Evolutionary conservation across 2,888 invertebrate species (phyloP).

Genomic region (Augochlorella aurata): DNA sequence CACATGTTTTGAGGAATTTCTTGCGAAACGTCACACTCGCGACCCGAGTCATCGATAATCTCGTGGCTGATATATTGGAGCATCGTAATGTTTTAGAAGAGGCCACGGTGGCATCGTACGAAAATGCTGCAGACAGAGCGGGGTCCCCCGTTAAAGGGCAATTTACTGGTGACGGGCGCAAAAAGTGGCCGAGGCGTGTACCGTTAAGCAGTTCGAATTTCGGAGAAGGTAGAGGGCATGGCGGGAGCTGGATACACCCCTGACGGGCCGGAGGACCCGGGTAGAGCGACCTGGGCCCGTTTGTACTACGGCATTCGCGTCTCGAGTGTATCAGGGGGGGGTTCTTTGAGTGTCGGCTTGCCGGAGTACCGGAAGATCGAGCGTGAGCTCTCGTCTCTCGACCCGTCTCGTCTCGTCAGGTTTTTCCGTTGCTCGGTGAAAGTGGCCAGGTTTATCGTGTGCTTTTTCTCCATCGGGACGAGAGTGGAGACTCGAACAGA

Average conservation of each 20-base stretch:
- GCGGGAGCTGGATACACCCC: constrained; percentile 48
- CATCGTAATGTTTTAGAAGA: too few species aligned
- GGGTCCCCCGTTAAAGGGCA: not conserved
- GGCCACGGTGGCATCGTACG: too few species aligned
- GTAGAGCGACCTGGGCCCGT: constrained; percentile 62
- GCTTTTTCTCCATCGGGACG: constrained; percentile 18
- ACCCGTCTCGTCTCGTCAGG: not conserved
- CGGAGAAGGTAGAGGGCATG: constrained; percentile 22
- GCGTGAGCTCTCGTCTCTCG: constrained; percentile 26
- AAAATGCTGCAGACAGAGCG: not conserved
- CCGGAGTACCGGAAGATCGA: constrained; percentile 34
- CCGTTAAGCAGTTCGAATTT: not conserved
- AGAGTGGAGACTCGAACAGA: constrained; percentile 11
- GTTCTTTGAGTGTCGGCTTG: constrained; percentile 58
- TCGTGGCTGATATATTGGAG: too few species aligned
- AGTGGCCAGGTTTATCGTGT: constrained; percentile 45
- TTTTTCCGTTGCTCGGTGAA: constrained; percentile 50
- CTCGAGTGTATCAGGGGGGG: constrained; percentile 70
- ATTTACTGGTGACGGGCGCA: not conserved
- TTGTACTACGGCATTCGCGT: constrained; percentile 71
- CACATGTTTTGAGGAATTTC: not conserved
- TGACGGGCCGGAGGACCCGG: constrained; percentile 61
- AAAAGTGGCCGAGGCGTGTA: not conserved
- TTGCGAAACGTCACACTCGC: not conserved
- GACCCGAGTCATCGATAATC: too few species aligned